These are phyloP conservation scores for Podabrus alpinus DNA, from an alignment of 2,888 invertebrate species.

Conservation along the genomic window DNA sequence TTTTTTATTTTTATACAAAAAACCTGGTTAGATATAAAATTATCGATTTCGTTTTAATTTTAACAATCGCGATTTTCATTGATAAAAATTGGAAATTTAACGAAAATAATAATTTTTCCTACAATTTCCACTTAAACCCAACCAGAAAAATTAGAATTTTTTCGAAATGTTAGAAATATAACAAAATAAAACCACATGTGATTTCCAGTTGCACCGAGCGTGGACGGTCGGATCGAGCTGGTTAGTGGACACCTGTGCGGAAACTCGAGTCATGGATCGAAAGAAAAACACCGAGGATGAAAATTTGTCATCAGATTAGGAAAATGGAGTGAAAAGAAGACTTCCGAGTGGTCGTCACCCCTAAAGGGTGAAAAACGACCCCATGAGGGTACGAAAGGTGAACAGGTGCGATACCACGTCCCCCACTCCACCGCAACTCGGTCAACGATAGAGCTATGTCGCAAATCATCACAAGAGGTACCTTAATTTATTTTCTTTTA, in stretches of 20 bases:
- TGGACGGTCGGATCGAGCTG: slow-evolving; percentile 24
- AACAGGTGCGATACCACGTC: slow-evolving; percentile 51
- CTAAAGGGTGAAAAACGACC: slow-evolving; percentile 29
- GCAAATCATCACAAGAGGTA: slow-evolving; percentile 50
- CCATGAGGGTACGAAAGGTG: slow-evolving; percentile 47
- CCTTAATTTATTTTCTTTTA: slow-evolving; percentile 42
- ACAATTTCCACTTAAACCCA: neutral
- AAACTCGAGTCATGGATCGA: slow-evolving; percentile 67
- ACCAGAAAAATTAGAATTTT: slow-evolving; percentile 3
- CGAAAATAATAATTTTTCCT: neutral
- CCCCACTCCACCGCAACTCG: slow-evolving; percentile 44
- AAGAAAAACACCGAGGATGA: slow-evolving; percentile 54
- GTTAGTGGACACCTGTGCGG: slow-evolving; percentile 64
- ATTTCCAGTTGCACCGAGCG: slow-evolving; percentile 43
- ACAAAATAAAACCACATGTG: slow-evolving; percentile 40
- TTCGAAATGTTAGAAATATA: slow-evolving; percentile 21
- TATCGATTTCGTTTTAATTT: neutral
- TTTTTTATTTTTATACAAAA: slow-evolving; percentile 4
- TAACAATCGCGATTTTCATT: neutral
- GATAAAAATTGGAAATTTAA: neutral
- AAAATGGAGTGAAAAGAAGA: slow-evolving; percentile 18
- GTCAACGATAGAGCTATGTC: slow-evolving; percentile 48
- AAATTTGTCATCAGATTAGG: slow-evolving; percentile 28
- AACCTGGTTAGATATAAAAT: neutral
- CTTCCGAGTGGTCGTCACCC: slow-evolving; percentile 17